Conservation (phyloP, 2,888 invertebrate genomes). For the Nomada goodeniana region DNA sequence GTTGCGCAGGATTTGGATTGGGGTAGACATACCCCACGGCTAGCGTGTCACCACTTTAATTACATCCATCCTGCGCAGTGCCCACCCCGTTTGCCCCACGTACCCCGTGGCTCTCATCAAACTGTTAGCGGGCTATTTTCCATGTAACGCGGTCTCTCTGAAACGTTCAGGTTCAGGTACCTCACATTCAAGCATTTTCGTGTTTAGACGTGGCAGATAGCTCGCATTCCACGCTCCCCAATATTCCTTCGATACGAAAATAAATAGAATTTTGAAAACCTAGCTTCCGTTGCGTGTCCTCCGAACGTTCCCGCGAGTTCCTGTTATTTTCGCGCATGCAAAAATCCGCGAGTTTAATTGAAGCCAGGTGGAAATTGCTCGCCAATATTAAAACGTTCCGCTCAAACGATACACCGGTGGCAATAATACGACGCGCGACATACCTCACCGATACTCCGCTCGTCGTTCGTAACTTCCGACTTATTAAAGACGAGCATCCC, state of each 20-base stretch:
- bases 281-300: constrained; percentile 32
- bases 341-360: constrained; percentile 25
- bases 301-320: background rate
- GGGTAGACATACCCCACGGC: constrained; percentile 80
- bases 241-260: constrained; percentile 30
- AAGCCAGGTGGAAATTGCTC: constrained; percentile 26
- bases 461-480: constrained; percentile 7
- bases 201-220: constrained; percentile 35
- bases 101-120: constrained; percentile 75
- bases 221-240: constrained; percentile 11
- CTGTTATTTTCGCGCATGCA: constrained; percentile 7
- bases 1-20: constrained; percentile 77
- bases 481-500: constrained; percentile 26
- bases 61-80: constrained; percentile 80
- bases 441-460: constrained; percentile 22
- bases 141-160: constrained; percentile 70
- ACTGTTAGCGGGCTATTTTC: constrained; percentile 75
- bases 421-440: constrained; percentile 30
- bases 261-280: constrained; percentile 40
- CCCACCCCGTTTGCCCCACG: constrained; percentile 66
- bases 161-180: constrained; percentile 69
- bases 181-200: constrained; percentile 55
- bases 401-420: constrained; percentile 6
- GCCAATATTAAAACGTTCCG: constrained; percentile 44
- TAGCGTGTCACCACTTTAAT: constrained; percentile 83